Conservation (phyloP, 2,888 invertebrate genomes). For the Syritta pipiens region DNA sequence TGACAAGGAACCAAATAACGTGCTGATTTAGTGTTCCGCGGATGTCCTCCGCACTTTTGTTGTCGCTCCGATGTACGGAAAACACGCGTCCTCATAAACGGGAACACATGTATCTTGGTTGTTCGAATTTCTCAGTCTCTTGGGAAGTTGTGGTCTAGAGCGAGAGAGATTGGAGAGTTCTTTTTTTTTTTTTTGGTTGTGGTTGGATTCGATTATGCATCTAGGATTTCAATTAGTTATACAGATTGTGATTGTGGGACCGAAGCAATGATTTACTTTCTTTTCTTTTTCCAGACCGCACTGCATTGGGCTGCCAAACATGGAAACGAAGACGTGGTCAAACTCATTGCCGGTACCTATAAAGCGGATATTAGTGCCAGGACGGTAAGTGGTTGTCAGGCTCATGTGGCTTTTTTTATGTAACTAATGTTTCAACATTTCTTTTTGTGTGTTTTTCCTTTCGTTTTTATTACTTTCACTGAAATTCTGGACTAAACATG, state of each 20-base stretch:
- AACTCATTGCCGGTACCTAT: constrained; percentile 93
- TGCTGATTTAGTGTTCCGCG: constrained; percentile 71
- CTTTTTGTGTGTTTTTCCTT: constrained; percentile 31
- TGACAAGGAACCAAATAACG: constrained; percentile 72
- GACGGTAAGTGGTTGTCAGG: constrained; percentile 83
- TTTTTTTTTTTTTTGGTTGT: constrained; percentile 26
- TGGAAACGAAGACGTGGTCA: constrained; percentile 93
- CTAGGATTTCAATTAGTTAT: constrained; percentile 24
- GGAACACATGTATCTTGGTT: constrained; percentile 70
- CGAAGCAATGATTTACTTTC: constrained; percentile 32
- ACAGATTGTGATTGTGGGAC: constrained; percentile 7
- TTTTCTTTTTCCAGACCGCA: constrained; percentile 87
- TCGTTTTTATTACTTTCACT: constrained; percentile 42
- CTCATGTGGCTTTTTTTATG: neutral
- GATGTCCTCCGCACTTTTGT: constrained; percentile 70
- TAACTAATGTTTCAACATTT: constrained; percentile 4
- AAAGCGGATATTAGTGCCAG: constrained; percentile 91
- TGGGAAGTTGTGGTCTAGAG: constrained; percentile 48
- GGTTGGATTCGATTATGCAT: constrained; percentile 19
- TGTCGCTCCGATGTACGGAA: constrained; percentile 56
- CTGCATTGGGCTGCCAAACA: constrained; percentile 98
- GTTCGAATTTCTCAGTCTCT: constrained; percentile 61
- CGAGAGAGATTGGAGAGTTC: constrained; percentile 15
- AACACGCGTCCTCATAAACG: constrained; percentile 71
- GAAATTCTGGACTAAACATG: neutral